A percentile compares a stretch with the other conserved stretches of the same genome.
Conservation (phyloP, 2,113 vertebrate species). For the Herpailurus yagouaroundi region DNA sequence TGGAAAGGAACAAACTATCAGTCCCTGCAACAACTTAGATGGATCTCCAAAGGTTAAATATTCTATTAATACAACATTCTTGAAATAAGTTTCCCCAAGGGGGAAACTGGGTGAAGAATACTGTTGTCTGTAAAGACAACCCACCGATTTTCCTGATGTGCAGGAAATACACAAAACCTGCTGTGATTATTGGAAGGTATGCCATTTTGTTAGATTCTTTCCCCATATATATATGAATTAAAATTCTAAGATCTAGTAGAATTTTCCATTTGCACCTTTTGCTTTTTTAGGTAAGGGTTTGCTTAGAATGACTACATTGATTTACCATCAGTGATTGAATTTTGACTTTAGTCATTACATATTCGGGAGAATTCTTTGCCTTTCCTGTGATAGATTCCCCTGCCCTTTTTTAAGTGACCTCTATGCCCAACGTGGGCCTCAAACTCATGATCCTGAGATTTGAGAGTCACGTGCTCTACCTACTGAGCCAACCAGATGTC, state of each 20-base stretch:
- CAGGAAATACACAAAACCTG: background rate
- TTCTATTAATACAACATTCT: background rate
- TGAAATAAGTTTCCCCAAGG: background rate
- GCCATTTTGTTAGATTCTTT: background rate
- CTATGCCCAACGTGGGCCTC: too few species aligned
- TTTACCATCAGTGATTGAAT: conserved; percentile 22
- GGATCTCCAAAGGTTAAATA: background rate
- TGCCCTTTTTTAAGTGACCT: too few species aligned
- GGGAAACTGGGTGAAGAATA: background rate
- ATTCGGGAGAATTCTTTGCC: background rate
- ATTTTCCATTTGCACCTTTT: background rate
- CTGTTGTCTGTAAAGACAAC: background rate
- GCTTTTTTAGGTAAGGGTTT: background rate
- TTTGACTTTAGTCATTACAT: background rate
- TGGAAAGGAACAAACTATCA: background rate
- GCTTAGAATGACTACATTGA: background rate
- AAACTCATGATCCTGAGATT: too few species aligned
- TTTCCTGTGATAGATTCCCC: too few species aligned
- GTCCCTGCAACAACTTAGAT: background rate
- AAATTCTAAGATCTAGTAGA: background rate
- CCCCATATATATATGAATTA: background rate
- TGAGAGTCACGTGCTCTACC: too few species aligned
- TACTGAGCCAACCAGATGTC: too few species aligned
- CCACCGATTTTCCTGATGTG: background rate
- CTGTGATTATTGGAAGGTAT: background rate